Evolutionary conservation across 2,888 invertebrate species (phyloP).

Genomic region (Leptinotarsa peninsularis): DNA sequence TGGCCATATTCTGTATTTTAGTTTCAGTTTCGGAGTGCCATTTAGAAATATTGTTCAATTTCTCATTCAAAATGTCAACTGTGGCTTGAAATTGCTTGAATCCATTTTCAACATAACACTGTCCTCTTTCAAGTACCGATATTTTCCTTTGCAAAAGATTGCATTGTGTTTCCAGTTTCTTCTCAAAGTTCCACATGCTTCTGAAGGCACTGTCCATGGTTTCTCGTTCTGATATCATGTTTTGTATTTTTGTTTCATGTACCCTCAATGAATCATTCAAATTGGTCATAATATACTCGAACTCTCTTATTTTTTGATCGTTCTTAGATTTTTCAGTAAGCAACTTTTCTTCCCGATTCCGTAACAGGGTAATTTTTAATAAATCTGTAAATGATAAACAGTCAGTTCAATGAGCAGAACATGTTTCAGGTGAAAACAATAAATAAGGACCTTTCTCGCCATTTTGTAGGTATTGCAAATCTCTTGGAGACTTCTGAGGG

Average conservation of each 20-base stretch:
- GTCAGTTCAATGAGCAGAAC: too few species aligned
- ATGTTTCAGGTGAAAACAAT: too few species aligned
- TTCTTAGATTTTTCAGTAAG: neutral
- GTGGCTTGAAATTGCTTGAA: slow-evolving; percentile 30
- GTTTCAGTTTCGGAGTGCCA: slow-evolving; percentile 31
- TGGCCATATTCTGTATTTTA: slow-evolving; percentile 34
- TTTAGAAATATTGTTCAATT: slow-evolving; percentile 35
- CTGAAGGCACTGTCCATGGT: slow-evolving; percentile 19
- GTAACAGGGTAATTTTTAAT: slow-evolving; percentile 5
- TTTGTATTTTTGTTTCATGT: slow-evolving; percentile 14
- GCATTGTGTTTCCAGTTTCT: slow-evolving; percentile 22
- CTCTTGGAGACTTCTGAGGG: too few species aligned
- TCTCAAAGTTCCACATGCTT: slow-evolving; percentile 23
- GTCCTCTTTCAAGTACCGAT: slow-evolving; percentile 32
- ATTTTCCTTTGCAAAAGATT: slow-evolving; percentile 25
- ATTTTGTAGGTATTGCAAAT: too few species aligned
- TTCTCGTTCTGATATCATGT: slow-evolving; percentile 27
- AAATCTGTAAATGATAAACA: slow-evolving; percentile 15
- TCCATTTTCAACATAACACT: slow-evolving; percentile 29
- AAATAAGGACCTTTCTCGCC: too few species aligned
- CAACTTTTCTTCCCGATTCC: neutral
- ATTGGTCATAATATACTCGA: neutral
- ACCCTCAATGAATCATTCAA: neutral
- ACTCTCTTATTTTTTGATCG: slow-evolving; percentile 6
- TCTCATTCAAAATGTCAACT: slow-evolving; percentile 35